phyloP scores from a whole-genome alignment of 1,140 invertebrate genomes.

The Drosophila lacteicornis region DNA sequence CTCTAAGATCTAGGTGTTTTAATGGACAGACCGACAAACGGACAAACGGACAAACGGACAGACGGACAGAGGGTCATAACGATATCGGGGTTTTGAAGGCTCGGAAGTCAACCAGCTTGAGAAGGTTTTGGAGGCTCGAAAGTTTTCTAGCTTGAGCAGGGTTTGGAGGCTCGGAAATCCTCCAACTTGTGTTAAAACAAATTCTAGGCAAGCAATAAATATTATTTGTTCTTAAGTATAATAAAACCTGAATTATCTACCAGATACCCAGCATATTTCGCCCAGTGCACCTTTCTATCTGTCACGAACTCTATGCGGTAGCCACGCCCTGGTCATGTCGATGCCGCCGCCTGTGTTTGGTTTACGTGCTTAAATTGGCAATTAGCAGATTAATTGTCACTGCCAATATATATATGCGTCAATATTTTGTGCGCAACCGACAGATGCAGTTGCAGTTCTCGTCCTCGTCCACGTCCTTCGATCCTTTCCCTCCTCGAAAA shows the following conservation, averaged over 20 bases:
- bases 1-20: no score
- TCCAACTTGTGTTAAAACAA: no score
- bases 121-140: no score
- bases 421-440: conserved; percentile 73
- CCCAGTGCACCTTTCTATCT: conserved; percentile 10
- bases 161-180: no score
- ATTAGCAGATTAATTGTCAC: conserved; percentile 83
- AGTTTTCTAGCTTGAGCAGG: no score
- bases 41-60: no score
- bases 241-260: neutral
- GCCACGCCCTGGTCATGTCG: conserved; percentile 53
- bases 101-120: no score
- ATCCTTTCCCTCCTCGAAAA: conserved; percentile 20
- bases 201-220: no score
- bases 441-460: conserved; percentile 27
- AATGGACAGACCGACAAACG: no score
- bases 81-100: no score
- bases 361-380: conserved; percentile 83
- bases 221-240: neutral
- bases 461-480: neutral
- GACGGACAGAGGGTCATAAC: no score
- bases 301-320: conserved; percentile 10
- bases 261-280: neutral
- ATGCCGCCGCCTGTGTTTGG: conserved; percentile 72
- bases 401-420: conserved; percentile 79